Evolutionary conservation across 2,797 vertebrate species (phyloP), one percentile per base, ranked within the genome.

Genomic region (Acestrorhynchus altus): DNA sequence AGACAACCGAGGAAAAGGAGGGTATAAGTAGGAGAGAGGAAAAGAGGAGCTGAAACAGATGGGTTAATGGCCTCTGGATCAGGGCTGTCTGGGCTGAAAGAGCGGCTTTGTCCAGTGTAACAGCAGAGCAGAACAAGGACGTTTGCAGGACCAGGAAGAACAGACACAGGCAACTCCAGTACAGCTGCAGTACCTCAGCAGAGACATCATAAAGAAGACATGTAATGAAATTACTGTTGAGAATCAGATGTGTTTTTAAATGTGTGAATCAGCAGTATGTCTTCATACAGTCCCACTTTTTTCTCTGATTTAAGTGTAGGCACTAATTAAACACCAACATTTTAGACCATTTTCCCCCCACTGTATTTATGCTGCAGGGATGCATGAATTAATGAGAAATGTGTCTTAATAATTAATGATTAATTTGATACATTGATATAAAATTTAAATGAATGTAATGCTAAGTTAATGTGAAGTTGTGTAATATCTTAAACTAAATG

Each of bases 101-200:
- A 64, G 59, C 20, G 64, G 56, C 71, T 79, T 74, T 74, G 77
- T 79, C 18, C 64, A 31, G 44, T 31, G n/a, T 31, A 39, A 61
- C 59, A 61, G 59, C 5, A 9, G 59, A 18, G 31, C 59, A 12
- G 47, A 51, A 35, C 4, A 6, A 39, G 5, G 47, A 31, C 47
- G 26, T 20, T 26, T 51, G 47, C 9, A 13, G 46, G 46, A 52
- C 42, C 22, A 7, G 8, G 26, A 74, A 11, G n/a, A n/a, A 40
- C 31, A 26, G 18, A 22, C 61, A 67, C 15, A 70, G 46, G 16
- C 28, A 65, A 24, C 64, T 28, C 40, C 22, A 81, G 18, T 28
- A 31, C 59, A 39, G 16, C 59, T 39, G 28, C 59, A 61, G 10
- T 31, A 28, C 15, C 18, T 39, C n/a, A 35, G 16, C 59, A 61